Percentiles rank a stretch among this genome's conserved stretches.
These are phyloP conservation scores for Aegotheles bennettii DNA, from an alignment of 2,113 vertebrate genomes.

Conservation along the genomic window DNA sequence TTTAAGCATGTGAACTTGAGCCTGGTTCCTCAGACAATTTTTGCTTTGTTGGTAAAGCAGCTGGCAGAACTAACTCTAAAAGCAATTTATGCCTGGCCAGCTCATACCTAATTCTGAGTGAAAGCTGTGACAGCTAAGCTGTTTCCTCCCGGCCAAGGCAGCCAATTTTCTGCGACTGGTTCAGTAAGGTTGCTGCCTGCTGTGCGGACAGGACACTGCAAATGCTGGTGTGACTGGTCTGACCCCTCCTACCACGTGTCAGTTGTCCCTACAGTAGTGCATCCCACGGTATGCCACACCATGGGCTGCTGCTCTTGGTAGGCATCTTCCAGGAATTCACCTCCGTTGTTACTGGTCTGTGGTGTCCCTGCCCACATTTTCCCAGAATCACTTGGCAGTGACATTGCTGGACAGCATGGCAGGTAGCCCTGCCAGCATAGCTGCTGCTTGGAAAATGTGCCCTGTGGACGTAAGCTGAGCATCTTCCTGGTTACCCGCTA, in stretches of 20 bases:
- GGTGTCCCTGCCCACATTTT: neutral
- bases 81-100: conserved; percentile 13
- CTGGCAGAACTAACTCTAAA: conserved; percentile 20
- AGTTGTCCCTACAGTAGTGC: neutral
- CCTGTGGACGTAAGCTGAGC: neutral
- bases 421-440: conserved; percentile 6
- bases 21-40: neutral
- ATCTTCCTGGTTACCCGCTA: neutral
- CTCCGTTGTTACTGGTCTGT: neutral
- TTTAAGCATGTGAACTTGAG: neutral
- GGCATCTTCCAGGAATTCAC: conserved; percentile 6
- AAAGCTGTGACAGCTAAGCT: conserved; percentile 35
- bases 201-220: neutral
- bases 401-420: neutral
- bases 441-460: conserved; percentile 30
- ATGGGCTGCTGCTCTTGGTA: neutral
- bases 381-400: conserved; percentile 24
- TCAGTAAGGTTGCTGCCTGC: neutral
- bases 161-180: neutral
- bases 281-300: neutral
- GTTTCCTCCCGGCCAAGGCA: conserved; percentile 11
- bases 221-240: neutral
- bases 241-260: neutral
- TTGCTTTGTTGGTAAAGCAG: conserved; percentile 9
- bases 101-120: conserved; percentile 46